Evolutionary conservation across 1,140 invertebrate species (phyloP).

Genomic region (Hormaphis cornu): DNA sequence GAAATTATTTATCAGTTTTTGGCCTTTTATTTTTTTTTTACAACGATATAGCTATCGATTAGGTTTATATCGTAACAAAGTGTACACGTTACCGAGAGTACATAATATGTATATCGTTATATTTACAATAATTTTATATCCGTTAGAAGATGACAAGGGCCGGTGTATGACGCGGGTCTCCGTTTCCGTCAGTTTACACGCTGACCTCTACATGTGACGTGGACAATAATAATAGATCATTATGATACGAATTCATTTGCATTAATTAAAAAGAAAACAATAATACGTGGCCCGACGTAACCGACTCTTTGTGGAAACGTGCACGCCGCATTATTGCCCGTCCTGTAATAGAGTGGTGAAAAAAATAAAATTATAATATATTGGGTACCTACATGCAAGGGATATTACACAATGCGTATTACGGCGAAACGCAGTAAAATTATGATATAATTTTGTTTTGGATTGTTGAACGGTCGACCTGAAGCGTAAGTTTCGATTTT

Average conservation of each 20-base stretch:
- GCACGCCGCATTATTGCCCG: not conserved
- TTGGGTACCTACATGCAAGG: no score
- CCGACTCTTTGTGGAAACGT: not conserved
- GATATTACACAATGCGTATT: no score
- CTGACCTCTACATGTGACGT: constrained; percentile 19
- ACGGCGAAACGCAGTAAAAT: no score
- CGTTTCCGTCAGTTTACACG: constrained; percentile 21
- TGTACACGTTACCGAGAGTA: not conserved
- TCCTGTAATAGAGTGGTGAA: constrained; percentile 10
- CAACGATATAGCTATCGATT: no score
- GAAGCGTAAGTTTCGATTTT: no score
- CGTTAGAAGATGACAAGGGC: constrained; percentile 18
- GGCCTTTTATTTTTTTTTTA: no score
- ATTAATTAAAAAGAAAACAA: constrained; percentile 26
- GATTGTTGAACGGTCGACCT: no score
- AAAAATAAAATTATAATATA: not conserved
- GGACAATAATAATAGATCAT: constrained; percentile 18
- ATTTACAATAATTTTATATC: constrained; percentile 2
- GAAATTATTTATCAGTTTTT: no score
- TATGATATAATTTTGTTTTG: no score
- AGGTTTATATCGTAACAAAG: no score
- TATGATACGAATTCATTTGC: constrained; percentile 20
- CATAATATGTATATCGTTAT: no score
- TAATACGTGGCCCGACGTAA: not conserved
- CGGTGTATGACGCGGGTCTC: constrained; percentile 15